These are phyloP conservation scores for Heterodera filipjevi DNA, from an alignment of 2,888 invertebrate genomes.

Conservation along the genomic window DNA sequence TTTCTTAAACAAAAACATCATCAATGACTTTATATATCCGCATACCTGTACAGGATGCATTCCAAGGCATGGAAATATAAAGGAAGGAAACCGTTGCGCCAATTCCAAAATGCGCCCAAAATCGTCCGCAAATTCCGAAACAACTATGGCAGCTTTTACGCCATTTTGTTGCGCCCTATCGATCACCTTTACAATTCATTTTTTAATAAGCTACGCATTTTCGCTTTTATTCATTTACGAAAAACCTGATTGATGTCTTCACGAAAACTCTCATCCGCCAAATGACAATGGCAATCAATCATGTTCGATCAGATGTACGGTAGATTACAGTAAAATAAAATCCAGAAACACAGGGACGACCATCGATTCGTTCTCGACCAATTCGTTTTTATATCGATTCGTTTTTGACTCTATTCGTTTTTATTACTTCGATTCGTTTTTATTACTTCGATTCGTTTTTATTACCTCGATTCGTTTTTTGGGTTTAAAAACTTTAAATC, in stretches of 20 bases:
- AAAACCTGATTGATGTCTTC: slow-evolving; percentile 47
- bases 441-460: no score
- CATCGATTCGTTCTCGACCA: no score
- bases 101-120: slow-evolving; percentile 55
- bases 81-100: slow-evolving; percentile 45
- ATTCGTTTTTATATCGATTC: no score
- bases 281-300: slow-evolving; percentile 62
- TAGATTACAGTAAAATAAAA: no score
- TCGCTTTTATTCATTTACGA: background rate
- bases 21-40: background rate
- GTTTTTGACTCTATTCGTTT: no score
- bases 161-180: slow-evolving; percentile 48
- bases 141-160: slow-evolving; percentile 53
- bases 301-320: no score
- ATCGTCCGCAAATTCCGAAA: slow-evolving; percentile 56
- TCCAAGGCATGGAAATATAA: slow-evolving; percentile 61
- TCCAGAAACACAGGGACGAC: no score
- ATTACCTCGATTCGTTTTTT: no score
- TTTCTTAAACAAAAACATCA: slow-evolving; percentile 26
- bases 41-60: slow-evolving; percentile 65
- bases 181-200: slow-evolving; percentile 40
- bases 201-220: background rate
- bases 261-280: slow-evolving; percentile 58
- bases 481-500: no score
- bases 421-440: no score